These are phyloP conservation scores for Albula goreensis DNA, from an alignment of 2,113 vertebrate genomes.

Conservation along the genomic window DNA sequence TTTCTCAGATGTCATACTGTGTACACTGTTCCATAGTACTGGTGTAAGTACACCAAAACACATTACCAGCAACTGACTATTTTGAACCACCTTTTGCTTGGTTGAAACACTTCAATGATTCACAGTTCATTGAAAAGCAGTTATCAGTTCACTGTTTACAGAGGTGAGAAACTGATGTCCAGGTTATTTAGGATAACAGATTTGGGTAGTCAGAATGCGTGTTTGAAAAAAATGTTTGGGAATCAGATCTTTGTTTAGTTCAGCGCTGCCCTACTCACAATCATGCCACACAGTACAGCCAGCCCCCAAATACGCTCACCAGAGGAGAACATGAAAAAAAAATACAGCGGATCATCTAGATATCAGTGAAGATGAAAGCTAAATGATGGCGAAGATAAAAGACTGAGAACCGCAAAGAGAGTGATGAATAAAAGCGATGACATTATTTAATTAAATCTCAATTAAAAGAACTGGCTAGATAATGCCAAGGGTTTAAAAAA, in stretches of 20 bases:
- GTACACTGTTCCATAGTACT: too few species aligned
- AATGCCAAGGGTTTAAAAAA: neutral
- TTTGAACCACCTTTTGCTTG: constrained; percentile 4
- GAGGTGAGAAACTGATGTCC: neutral
- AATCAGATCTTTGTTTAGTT: too few species aligned
- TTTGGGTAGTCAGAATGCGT: neutral
- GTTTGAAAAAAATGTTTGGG: too few species aligned
- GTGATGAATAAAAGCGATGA: neutral
- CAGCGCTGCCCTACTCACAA: too few species aligned
- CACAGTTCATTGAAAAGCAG: too few species aligned
- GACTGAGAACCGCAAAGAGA: neutral
- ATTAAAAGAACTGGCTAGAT: neutral
- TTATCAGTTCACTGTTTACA: neutral
- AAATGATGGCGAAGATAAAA: neutral
- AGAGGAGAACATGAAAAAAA: neutral
- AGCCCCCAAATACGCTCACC: neutral
- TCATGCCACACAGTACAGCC: too few species aligned
- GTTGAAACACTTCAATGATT: neutral
- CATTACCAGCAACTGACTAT: too few species aligned
- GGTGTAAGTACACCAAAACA: too few species aligned
- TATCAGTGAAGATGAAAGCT: neutral
- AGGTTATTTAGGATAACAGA: neutral
- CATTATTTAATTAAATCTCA: neutral
- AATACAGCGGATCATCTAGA: neutral
- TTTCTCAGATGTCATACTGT: too few species aligned